Conservation (phyloP, 1,140 invertebrate genomes). For the Drosophila simulans region DNA sequence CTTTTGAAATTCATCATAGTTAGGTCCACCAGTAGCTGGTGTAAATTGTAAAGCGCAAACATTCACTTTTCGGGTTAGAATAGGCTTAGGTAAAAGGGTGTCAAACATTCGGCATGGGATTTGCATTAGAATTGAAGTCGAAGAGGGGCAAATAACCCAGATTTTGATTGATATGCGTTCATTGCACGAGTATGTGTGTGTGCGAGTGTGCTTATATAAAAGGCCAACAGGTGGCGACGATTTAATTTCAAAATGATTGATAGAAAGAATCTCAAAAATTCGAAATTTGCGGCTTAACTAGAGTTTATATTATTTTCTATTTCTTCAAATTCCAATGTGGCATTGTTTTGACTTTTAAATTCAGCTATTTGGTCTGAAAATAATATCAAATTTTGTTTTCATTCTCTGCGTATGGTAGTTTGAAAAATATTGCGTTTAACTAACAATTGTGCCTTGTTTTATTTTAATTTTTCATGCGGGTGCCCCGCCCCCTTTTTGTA, state of each 20-base stretch:
- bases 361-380: not conserved
- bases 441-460: not conserved
- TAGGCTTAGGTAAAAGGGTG: conserved; percentile 9
- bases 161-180: conserved; percentile 28
- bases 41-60: conserved; percentile 8
- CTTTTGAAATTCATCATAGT: not conserved
- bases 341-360: not conserved
- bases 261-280: not conserved
- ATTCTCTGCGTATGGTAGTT: not conserved
- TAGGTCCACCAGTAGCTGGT: not conserved
- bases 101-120: conserved; percentile 20
- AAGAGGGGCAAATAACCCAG: conserved; percentile 14
- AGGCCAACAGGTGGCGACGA: conserved; percentile 31
- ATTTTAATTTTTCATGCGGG: conserved; percentile 23
- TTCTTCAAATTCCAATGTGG: too few species aligned
- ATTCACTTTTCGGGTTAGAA: conserved; percentile 8
- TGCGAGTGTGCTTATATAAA: conserved; percentile 16
- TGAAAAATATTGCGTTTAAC: not conserved
- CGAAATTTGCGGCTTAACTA: not conserved
- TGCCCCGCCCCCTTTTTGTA: not conserved
- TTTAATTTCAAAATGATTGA: conserved; percentile 30
- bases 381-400: not conserved
- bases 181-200: not conserved
- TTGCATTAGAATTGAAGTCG: conserved; percentile 21
- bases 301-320: not conserved